Evolutionary conservation across 2,797 vertebrate species (phyloP).

Genomic region (Microchirus variegatus): DNA sequence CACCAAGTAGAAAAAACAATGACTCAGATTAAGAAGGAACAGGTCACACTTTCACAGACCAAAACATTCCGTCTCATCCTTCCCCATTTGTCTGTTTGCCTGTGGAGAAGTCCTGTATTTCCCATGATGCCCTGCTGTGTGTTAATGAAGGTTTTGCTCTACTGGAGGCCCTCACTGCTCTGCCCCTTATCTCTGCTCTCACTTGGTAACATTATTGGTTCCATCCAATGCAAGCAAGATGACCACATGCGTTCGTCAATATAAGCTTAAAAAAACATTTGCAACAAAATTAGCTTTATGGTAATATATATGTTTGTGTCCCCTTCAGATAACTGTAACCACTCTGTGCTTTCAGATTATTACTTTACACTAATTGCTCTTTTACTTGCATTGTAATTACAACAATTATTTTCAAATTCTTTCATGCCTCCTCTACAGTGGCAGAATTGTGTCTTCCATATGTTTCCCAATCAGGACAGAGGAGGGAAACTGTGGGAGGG

Average conservation of each 20-base stretch:
- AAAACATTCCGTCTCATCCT: constrained; percentile 10
- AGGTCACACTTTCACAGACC: constrained; percentile 16
- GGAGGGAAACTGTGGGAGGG: constrained; percentile 30
- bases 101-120: constrained; percentile 68
- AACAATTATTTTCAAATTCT: not conserved
- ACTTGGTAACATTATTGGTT: constrained; percentile 58
- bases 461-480: constrained; percentile 45
- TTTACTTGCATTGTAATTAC: constrained; percentile 1
- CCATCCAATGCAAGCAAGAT: constrained; percentile 23
- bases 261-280: not conserved
- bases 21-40: not conserved
- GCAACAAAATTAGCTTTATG: not conserved
- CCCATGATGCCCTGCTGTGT: constrained; percentile 79
- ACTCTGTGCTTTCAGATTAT: not conserved
- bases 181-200: constrained; percentile 52
- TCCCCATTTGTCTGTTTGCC: constrained; percentile 67
- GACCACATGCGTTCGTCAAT: not conserved
- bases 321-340: not conserved
- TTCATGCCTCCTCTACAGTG: constrained; percentile 10
- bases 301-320: not conserved
- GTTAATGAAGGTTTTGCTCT: constrained; percentile 78
- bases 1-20: not conserved
- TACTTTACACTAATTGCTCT: not conserved
- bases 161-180: constrained; percentile 49
- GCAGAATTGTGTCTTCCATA: constrained; percentile 27